Conservation (phyloP, 2,113 vertebrate species). For the Ceyx margarethae region DNA sequence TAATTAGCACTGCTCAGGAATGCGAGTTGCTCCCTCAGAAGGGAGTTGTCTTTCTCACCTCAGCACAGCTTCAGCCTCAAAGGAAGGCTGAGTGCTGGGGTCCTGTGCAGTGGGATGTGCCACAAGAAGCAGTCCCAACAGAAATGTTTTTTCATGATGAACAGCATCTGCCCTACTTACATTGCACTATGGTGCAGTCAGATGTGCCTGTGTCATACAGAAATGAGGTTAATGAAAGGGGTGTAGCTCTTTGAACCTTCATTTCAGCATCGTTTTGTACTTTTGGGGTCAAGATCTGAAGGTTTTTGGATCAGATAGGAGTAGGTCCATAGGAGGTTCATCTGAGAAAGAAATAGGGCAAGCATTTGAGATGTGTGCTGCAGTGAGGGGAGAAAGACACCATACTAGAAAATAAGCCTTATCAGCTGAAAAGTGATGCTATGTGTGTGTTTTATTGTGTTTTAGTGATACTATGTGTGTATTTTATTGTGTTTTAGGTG, state of each 20-base stretch:
- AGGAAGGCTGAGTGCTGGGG: neutral
- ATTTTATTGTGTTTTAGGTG: no score
- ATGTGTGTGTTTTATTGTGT: neutral
- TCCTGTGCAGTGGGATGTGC: accelerated
- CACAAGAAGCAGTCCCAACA: neutral
- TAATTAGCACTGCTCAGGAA: neutral
- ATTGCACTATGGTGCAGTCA: accelerated
- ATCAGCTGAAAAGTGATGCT: neutral
- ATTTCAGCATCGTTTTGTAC: neutral
- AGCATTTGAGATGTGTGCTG: neutral
- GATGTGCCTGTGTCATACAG: slow-evolving; percentile 30
- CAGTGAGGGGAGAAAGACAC: neutral
- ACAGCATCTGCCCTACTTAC: neutral
- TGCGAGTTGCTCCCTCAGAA: neutral
- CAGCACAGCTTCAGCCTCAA: neutral
- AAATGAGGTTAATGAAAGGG: slow-evolving; percentile 55
- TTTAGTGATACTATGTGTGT: neutral
- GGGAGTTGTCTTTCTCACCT: neutral
- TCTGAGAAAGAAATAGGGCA: neutral
- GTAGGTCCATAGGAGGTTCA: neutral
- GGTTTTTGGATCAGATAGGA: neutral
- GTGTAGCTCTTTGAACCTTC: neutral
- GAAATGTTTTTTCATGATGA: neutral
- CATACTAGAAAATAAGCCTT: neutral
- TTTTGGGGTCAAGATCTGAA: neutral